Evolutionary conservation across 2,888 invertebrate genomes (phyloP), one percentile per base, ranked within the genome.

Genomic region (Argyra leucocephala): DNA sequence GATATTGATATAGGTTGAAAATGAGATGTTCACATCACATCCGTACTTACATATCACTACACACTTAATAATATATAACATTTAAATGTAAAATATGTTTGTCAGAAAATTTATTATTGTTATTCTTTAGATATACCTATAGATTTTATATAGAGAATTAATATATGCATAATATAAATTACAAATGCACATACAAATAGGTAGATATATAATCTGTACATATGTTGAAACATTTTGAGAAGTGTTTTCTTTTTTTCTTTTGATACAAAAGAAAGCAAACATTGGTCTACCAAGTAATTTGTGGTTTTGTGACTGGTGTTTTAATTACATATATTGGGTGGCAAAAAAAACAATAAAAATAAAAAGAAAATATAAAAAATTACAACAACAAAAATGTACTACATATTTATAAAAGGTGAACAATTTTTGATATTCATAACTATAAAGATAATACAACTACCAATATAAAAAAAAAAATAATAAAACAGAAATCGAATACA

Each of bases 291-390:
- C 48, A 48, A 48, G 48, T 48, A 18, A 48, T 48, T 48, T 48
- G 48, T 48, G 48, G 48, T 48, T 48, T 48, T 48, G 48, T 48
- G 48, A 48, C 48, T 48, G 48, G 48, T 48, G 48, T 48, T 48
- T 48, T 48, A 48, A 48, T 48, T 48, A 48, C 15, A n/a, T 48
- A 48, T 18, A 48, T 48, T 31, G 31, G 10, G 10, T 31, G 10
- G 31, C 31, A 31, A 31, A 31, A 31, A 10, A 31, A 31, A 31
- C 31, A 31, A 31, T 10, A 31, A 31, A 31, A 31, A 31, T 7
- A 31, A 31, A 31, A 48, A 10, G 9, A 6, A 31, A 10, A 7
- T n/a, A 15, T n/a, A 15, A 12, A 48, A 12, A 15, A 48, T 48
- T 18, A 2, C 18, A 2, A 4, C 1, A 10, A 31, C 7, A 31